Conservation (phyloP, 2,888 invertebrate genomes). For the Trachelus troglodyta region DNA sequence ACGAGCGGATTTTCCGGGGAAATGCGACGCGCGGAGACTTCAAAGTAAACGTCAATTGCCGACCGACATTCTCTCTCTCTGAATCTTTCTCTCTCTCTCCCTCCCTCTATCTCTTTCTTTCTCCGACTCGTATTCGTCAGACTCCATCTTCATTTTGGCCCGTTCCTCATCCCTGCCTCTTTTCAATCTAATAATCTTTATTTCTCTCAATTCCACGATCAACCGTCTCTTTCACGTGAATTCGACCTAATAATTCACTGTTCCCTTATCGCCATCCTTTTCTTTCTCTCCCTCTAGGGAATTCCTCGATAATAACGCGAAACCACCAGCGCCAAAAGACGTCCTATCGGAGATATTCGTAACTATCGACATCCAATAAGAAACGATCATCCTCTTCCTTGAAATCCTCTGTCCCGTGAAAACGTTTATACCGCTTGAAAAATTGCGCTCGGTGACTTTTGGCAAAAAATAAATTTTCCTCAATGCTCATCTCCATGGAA, state of each 20-base stretch:
- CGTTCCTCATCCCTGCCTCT: constrained; percentile 13
- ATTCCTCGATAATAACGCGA: background rate
- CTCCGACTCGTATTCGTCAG: constrained; percentile 20
- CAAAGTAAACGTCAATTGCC: constrained; percentile 41
- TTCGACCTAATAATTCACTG: constrained; percentile 52
- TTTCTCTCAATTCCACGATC: constrained; percentile 2
- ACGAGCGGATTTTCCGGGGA: constrained; percentile 24
- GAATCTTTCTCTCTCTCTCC: constrained; percentile 27
- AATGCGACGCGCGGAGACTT: constrained; percentile 29
- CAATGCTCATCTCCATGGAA: background rate
- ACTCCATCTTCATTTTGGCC: constrained; percentile 24
- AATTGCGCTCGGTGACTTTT: background rate
- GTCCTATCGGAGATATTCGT: background rate
- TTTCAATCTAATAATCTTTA: constrained; percentile 12
- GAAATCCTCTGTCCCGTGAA: background rate
- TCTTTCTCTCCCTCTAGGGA: background rate
- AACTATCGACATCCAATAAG: background rate
- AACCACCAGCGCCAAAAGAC: background rate
- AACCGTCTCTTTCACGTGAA: constrained; percentile 18
- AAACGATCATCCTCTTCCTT: background rate
- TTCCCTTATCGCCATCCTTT: background rate
- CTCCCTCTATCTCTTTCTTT: constrained; percentile 13
- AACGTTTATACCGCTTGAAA: background rate
- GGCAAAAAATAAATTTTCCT: background rate
- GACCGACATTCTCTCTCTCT: constrained; percentile 32